Conservation (phyloP, 2,797 vertebrate genomes). For the Artibeus lituratus region DNA sequence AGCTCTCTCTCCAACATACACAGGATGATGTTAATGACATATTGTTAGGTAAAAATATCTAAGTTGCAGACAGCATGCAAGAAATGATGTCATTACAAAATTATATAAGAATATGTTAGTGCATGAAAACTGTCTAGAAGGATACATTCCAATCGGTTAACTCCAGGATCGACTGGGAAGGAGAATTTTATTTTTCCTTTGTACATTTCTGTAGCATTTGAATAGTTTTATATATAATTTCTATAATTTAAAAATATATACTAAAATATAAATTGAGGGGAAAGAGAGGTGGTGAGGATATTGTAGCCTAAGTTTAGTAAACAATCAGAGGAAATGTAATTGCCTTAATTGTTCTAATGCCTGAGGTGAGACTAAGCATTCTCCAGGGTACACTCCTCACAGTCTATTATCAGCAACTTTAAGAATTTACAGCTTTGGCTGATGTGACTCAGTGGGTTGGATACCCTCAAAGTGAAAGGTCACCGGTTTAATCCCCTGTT, state of each 20-base stretch:
- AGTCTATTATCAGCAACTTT: not conserved
- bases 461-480: not conserved
- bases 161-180: not conserved
- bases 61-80: not conserved
- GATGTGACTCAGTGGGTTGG: not conserved
- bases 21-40: not conserved
- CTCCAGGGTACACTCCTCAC: not conserved
- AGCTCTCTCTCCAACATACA: not conserved
- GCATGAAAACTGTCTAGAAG: not conserved
- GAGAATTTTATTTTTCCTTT: slow-evolving; percentile 3
- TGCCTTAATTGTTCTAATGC: not conserved
- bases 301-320: not conserved
- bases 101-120: not conserved
- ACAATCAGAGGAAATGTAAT: not conserved
- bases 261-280: not conserved
- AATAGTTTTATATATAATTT: not conserved
- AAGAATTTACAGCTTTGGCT: not conserved
- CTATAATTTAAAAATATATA: slow-evolving; percentile 15
- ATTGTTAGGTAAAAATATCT: not conserved
- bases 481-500: not conserved
- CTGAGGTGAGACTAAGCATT: not conserved
- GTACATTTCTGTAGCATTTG: slow-evolving; percentile 14
- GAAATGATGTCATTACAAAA: not conserved
- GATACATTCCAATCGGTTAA: not conserved
- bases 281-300: not conserved